Conservation (phyloP, 2,888 invertebrate species). For the Drosophila cyrtoloma region DNA sequence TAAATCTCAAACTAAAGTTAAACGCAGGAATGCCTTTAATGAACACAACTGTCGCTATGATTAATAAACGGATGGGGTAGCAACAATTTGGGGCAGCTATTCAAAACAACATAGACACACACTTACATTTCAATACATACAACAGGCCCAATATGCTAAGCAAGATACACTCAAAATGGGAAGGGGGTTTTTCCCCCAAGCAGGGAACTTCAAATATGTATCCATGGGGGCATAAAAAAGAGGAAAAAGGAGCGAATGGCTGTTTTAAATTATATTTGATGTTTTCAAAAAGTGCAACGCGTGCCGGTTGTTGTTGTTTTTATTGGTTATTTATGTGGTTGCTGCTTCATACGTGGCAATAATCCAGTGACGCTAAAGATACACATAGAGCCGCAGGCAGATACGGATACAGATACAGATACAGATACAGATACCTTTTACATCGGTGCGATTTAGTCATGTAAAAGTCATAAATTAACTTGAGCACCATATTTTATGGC, state of each 20-base stretch:
- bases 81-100: conserved; percentile 14
- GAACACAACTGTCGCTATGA: conserved; percentile 4
- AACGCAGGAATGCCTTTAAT: conserved; percentile 16
- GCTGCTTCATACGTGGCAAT: conserved; percentile 23
- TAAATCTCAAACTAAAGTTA: background rate
- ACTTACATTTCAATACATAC: background rate
- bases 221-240: background rate
- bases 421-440: conserved; percentile 18
- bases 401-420: conserved; percentile 7
- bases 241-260: conserved; percentile 17
- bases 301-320: conserved; percentile 15
- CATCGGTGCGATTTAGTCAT: conserved; percentile 46
- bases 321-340: conserved; percentile 47
- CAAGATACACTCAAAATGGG: conserved; percentile 2
- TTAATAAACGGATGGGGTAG: conserved; percentile 6
- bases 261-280: conserved; percentile 2
- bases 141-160: conserved; percentile 30
- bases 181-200: conserved; percentile 1
- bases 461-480: conserved; percentile 64
- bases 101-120: background rate
- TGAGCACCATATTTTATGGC: conserved; percentile 49
- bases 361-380: conserved; percentile 53
- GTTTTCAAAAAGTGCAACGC: conserved; percentile 23
- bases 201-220: background rate
- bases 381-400: conserved; percentile 6